Percentiles rank a stretch among this genome's conserved stretches.
These are phyloP conservation scores for Hemistola chrysoprasaria DNA, from an alignment of 2,888 invertebrate species.

Conservation along the genomic window DNA sequence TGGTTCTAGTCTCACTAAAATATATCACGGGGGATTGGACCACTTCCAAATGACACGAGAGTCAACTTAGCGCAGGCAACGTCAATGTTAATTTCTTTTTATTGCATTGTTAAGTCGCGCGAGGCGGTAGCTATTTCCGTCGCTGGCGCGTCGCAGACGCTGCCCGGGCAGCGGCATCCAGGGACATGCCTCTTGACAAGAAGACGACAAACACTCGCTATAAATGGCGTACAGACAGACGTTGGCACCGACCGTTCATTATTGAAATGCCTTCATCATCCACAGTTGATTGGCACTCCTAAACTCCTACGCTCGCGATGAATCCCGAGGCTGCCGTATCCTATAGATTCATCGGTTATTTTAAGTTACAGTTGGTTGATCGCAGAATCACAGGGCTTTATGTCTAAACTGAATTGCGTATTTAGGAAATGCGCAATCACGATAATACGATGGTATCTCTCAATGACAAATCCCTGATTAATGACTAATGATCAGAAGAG, in stretches of 20 bases:
- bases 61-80: constrained; percentile 76
- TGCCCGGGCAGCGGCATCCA: constrained; percentile 72
- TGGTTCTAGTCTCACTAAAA: constrained; percentile 64
- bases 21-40: constrained; percentile 70
- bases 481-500: constrained; percentile 62
- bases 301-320: constrained; percentile 26
- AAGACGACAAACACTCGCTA: constrained; percentile 75
- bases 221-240: constrained; percentile 65
- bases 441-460: constrained; percentile 35
- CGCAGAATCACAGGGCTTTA: constrained; percentile 15
- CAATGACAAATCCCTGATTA: constrained; percentile 62
- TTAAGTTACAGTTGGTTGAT: constrained; percentile 25
- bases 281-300: constrained; percentile 32
- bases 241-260: constrained; percentile 52
- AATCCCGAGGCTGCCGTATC: constrained; percentile 26
- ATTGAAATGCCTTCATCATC: constrained; percentile 35
- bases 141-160: constrained; percentile 66
- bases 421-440: constrained; percentile 62
- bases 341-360: constrained; percentile 14
- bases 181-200: constrained; percentile 71
- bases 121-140: constrained; percentile 73
- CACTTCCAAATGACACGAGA: constrained; percentile 77
- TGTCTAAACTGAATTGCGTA: constrained; percentile 39
- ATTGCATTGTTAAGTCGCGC: constrained; percentile 81
- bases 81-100: constrained; percentile 80